Base-by-base conservation (phyloP, 1,140 invertebrate species). In the Trachymyrmex septentrionalis region DNA sequence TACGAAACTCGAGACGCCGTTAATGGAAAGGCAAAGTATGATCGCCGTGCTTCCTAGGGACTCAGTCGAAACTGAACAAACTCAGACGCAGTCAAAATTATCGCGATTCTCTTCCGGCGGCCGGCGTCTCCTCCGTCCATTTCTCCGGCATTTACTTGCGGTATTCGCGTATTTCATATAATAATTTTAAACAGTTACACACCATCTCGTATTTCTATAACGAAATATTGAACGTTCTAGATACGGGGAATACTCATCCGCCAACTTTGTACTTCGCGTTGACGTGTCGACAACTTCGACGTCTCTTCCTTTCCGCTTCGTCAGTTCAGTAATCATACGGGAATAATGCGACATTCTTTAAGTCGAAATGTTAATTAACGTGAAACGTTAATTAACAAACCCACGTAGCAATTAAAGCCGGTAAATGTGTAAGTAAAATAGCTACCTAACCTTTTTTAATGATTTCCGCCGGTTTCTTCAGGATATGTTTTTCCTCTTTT, bases 1-100 rank as follows among this genome's bases (percentile, higher is more conserved):
- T 30, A 73, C 69, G 80, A 84, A 84, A 84, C 55, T 84, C 80
- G 38, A 84, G 55, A 84, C 69, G 48, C 19, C 69, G 69, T 61
- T 84, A 84, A 84, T 73, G 80, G 80, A 73, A 84, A 75, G 80
- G 80, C 80, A 84, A 84, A 75, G 80, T 84, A 63, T 27, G 55
- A 4, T 44, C 55, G 69, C 7, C 53, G 64, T 57, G 57, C 78
- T 82, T 82, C 10, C 53, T 34, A 44, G n/a, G 19, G 55, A 82
- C 67, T 82, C 53, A 21, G 55, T 82, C 67, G 53, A 82, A 82
- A 84, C 67, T 75, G 69, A 84, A 27, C 55, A 71, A 82, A 72
- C 55, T 75, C 80, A 75, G 57, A 69, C 38, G 67, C 55, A 55
- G 67, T 48, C 67, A 55, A 75, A 84, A 84, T 84, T 84, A 84